Evolutionary conservation across 1,140 invertebrate genomes (phyloP).

Genomic region (Bombyx mandarina): DNA sequence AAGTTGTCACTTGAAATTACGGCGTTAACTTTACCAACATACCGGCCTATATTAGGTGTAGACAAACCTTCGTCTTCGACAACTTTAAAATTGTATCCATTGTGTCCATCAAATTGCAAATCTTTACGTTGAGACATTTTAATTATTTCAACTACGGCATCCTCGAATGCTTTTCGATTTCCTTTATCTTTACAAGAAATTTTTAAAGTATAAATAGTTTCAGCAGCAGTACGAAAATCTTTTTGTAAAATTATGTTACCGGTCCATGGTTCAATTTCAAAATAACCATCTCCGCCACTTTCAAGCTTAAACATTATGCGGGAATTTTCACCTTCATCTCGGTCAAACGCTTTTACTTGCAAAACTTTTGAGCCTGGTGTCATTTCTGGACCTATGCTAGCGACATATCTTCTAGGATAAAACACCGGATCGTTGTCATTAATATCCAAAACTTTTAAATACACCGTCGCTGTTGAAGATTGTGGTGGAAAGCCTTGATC

Average conservation of each 20-base stretch:
- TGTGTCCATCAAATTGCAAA: slow-evolving; percentile 80
- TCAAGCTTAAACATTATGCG: slow-evolving; percentile 83
- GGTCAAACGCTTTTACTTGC: slow-evolving; percentile 83
- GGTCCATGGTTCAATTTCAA: slow-evolving; percentile 82
- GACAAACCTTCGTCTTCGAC: slow-evolving; percentile 82
- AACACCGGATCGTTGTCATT: slow-evolving; percentile 93
- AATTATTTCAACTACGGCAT: slow-evolving; percentile 87
- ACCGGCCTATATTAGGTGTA: slow-evolving; percentile 72
- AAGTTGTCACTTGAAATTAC: slow-evolving; percentile 69
- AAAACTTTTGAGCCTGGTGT: slow-evolving; percentile 77
- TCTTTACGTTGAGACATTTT: slow-evolving; percentile 78
- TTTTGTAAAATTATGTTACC: slow-evolving; percentile 80
- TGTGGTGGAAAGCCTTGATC: slow-evolving; percentile 92
- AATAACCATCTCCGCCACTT: slow-evolving; percentile 82
- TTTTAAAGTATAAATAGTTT: slow-evolving; percentile 79
- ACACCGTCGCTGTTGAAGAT: slow-evolving; percentile 88
- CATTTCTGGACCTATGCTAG: slow-evolving; percentile 77
- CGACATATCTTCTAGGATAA: slow-evolving; percentile 88
- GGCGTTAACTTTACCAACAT: slow-evolving; percentile 84
- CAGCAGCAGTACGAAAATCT: slow-evolving; percentile 74
- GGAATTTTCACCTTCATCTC: slow-evolving; percentile 87
- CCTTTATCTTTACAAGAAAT: slow-evolving; percentile 86
- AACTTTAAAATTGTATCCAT: slow-evolving; percentile 86
- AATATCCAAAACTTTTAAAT: slow-evolving; percentile 85
- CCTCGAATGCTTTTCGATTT: slow-evolving; percentile 77